Evolutionary conservation across 1,140 invertebrate species (phyloP).

Genomic region (Papilio aristodemus): DNA sequence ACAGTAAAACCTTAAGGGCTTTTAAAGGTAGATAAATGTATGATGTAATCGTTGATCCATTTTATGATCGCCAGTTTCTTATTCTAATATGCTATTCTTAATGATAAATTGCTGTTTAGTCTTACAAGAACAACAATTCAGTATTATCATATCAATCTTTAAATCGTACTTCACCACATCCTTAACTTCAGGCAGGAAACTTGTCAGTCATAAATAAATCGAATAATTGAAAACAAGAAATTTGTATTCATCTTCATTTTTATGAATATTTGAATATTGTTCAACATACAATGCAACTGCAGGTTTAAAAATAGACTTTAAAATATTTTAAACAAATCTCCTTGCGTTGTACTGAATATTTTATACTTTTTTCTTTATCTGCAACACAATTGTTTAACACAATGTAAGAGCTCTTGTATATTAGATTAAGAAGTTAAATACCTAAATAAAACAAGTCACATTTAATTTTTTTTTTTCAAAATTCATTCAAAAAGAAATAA

Average conservation of each 20-base stretch:
- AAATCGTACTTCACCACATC: background rate
- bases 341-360: background rate
- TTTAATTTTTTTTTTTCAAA: too few relatives aligned
- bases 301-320: background rate
- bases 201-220: background rate
- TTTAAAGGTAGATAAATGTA: background rate
- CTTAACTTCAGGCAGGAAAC: background rate
- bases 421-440: too few relatives aligned
- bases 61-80: background rate
- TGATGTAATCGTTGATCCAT: background rate
- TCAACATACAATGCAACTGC: background rate
- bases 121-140: background rate
- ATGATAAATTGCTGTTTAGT: too few relatives aligned
- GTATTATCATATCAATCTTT: background rate
- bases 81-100: background rate
- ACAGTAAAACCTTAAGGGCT: background rate
- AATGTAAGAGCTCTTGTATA: too few relatives aligned
- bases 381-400: background rate
- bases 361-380: background rate
- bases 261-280: constrained; percentile 5
- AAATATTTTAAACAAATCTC: background rate
- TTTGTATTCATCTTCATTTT: constrained; percentile 3
- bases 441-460: too few relatives aligned
- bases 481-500: too few relatives aligned
- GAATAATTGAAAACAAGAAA: constrained; percentile 3